Base-by-base conservation (phyloP, 2,797 vertebrate genomes). In the Lindbergichthys nudifrons region DNA sequence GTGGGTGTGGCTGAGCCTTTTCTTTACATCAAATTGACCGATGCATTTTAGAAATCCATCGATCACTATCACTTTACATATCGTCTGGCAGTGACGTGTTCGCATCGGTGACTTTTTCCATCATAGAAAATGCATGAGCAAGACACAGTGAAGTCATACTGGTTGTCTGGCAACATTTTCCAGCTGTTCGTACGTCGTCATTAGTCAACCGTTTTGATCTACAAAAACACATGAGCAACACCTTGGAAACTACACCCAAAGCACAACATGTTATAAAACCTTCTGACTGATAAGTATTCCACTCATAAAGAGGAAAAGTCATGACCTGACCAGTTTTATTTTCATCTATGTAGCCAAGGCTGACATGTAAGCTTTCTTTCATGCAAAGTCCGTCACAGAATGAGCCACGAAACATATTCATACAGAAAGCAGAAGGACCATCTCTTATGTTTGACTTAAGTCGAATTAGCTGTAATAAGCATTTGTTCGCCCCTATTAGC, bases 41-140 rank as follows among this genome's bases (percentile, higher is more conserved):
- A 7, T 14, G 46, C 43, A 10, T 51, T 43, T 32, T 48, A 70
- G 52, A 26, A 42, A 14, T 41, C 42, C 36, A 32, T 3, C 1
- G 1, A 68, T 79, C 53, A 3, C 65, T 62, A 77, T 76, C 61
- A 26, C 63, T 43, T 72, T 61, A 69, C 69, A 41, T 72, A 46
- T 43, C 30, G 50, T 41, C 50, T n/a, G 57, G 75, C 77, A 57
- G 11, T 5, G 52, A 63, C 3, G 4, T 73, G 70, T 53, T 57
- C 9, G 9, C 58, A 57, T 61, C 74, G 23, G 70, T 54, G 77
- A 86, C 77, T 91, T 92, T 92, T 94, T 93, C 91, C 90, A 69
- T 57, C 1, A 77, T 88, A 71, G 89, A 92, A 84, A 76, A 91
- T 89, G 70, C 73, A 90, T 65, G 82, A 86, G 71, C 21, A 54